A percentile compares a stretch with the other conserved stretches of the same genome.
phyloP scores from a whole-genome alignment of 2,113 vertebrate genomes.

The Zootoca vivipara region DNA sequence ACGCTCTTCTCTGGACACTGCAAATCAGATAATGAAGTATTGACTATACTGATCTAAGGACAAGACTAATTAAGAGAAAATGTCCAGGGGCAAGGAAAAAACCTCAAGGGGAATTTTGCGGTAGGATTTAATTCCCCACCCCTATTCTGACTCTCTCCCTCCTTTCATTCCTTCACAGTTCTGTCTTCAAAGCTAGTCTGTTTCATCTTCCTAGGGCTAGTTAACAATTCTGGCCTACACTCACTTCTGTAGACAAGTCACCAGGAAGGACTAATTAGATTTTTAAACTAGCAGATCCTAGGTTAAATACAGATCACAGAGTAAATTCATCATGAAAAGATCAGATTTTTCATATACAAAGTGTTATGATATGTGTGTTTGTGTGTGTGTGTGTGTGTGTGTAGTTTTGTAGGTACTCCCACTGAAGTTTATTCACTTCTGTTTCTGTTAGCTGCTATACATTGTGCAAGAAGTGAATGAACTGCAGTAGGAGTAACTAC shows the following conservation, averaged over 20 bases:
- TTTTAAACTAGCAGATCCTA: neutral
- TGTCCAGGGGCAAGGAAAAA: constrained; percentile 22
- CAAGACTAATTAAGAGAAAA: constrained; percentile 34
- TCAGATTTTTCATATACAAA: neutral
- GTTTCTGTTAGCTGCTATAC: no score
- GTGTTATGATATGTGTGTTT: no score
- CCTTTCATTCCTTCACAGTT: no score
- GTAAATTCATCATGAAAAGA: constrained; percentile 46
- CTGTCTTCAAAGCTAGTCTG: neutral
- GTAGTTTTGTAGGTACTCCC: no score
- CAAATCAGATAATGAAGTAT: constrained; percentile 40
- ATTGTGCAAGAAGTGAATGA: no score
- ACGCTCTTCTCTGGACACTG: constrained; percentile 3
- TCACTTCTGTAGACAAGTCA: neutral
- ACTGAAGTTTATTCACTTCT: no score
- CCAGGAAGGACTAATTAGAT: neutral
- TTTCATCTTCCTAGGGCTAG: neutral
- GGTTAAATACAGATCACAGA: neutral
- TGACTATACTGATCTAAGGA: constrained; percentile 13
- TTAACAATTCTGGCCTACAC: neutral
- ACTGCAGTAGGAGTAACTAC: no score
- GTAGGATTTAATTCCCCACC: neutral
- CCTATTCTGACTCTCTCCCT: neutral
- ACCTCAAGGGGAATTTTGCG: constrained; percentile 27
- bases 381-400: no score